These are phyloP conservation scores for Tapirus indicus DNA, from an alignment of 2,797 vertebrate species.

Conservation along the genomic window DNA sequence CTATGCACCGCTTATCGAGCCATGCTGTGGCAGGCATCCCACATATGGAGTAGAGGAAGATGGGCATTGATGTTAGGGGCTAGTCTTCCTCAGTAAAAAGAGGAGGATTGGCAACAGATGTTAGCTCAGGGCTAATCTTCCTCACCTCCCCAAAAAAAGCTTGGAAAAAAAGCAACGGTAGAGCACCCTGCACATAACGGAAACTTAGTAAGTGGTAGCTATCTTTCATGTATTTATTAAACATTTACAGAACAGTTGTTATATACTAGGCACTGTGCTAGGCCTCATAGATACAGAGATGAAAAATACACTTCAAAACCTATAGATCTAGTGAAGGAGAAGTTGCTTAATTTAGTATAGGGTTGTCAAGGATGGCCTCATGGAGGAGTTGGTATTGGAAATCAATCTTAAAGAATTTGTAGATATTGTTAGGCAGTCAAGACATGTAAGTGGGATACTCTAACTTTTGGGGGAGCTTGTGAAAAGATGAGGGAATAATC, in stretches of 20 bases:
- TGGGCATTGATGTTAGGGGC: too few relatives aligned
- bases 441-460: neutral
- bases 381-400: neutral
- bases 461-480: constrained; percentile 12
- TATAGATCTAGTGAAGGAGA: neutral
- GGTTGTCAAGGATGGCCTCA: neutral
- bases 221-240: neutral
- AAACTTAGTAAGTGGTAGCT: neutral
- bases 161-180: neutral
- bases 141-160: too few relatives aligned
- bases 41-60: too few relatives aligned
- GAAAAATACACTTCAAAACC: neutral
- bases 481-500: neutral
- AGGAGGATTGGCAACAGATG: too few relatives aligned
- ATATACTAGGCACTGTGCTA: neutral
- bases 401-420: constrained; percentile 22
- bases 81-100: too few relatives aligned
- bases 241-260: constrained; percentile 27
- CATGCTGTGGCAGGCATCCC: too few relatives aligned
- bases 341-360: neutral
- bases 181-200: neutral
- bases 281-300: neutral
- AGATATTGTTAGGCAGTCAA: neutral
- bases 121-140: too few relatives aligned
- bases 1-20: too few relatives aligned